Evolutionary conservation across 2,888 invertebrate genomes (phyloP).

Genomic region (Epirrhoe tristata): DNA sequence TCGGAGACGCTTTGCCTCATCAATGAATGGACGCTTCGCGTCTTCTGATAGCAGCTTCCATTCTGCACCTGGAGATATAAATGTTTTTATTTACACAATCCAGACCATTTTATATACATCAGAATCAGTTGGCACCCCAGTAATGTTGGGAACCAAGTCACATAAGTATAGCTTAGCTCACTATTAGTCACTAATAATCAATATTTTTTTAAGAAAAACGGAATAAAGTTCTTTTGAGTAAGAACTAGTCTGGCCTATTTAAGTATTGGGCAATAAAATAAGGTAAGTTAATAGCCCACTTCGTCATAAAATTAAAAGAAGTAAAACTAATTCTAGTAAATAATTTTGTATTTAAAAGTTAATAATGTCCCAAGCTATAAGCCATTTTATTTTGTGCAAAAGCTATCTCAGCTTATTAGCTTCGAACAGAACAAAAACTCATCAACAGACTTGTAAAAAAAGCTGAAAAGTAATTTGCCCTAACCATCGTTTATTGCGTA

Average conservation of each 20-base stretch:
- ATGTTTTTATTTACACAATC: not conserved
- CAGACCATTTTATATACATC: too few species aligned
- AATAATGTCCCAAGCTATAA: not conserved
- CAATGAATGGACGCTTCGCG: conserved; percentile 98
- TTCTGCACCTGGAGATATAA: conserved; percentile 90
- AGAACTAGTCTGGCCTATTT: too few species aligned
- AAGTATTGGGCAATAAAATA: too few species aligned
- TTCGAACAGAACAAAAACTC: conserved; percentile 42
- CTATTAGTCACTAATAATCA: too few species aligned
- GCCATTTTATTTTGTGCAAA: not conserved
- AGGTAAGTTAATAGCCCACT: too few species aligned
- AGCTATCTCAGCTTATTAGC: conserved; percentile 32
- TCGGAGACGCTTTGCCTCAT: conserved; percentile 97
- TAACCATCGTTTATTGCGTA: conserved; percentile 79
- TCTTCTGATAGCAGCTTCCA: conserved; percentile 98
- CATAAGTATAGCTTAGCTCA: too few species aligned
- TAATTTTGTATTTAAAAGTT: not conserved
- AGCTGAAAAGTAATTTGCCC: conserved; percentile 83
- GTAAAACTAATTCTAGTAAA: too few species aligned
- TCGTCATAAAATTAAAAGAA: too few species aligned
- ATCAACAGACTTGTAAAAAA: conserved; percentile 53
- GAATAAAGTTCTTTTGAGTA: too few species aligned
- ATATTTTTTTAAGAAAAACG: too few species aligned
- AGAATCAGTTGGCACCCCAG: too few species aligned
- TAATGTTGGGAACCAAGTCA: too few species aligned